Evolutionary conservation across 1,140 invertebrate genomes (phyloP).

Genomic region (Solenopsis fugax): DNA sequence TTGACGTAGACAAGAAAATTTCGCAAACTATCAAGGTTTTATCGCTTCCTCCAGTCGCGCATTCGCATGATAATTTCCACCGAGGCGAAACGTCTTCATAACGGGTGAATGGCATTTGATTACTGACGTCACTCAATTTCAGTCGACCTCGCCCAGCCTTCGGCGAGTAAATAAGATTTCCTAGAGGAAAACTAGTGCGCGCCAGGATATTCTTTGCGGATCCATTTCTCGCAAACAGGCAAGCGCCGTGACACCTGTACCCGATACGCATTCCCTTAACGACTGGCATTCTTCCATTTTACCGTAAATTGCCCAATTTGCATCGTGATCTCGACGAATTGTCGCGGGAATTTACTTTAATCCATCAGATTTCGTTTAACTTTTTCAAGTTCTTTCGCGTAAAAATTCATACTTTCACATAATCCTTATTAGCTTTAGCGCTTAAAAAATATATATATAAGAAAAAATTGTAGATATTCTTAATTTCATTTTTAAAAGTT

Average conservation of each 20-base stretch:
- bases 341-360: constrained; percentile 12
- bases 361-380: constrained; percentile 35
- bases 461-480: background rate
- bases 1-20: constrained; percentile 57
- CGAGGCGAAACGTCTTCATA: constrained; percentile 60
- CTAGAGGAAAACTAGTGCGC: constrained; percentile 51
- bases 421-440: background rate
- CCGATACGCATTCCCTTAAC: constrained; percentile 53
- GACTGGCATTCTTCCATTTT: constrained; percentile 39
- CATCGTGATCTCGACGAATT: constrained; percentile 47
- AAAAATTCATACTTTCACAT: background rate
- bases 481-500: background rate
- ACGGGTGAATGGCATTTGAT: constrained; percentile 64
- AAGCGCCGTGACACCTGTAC: constrained; percentile 38
- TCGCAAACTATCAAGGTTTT: constrained; percentile 55
- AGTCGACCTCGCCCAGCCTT: constrained; percentile 26
- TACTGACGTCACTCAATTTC: constrained; percentile 61
- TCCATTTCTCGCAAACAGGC: constrained; percentile 48
- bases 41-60: constrained; percentile 46
- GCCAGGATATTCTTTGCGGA: constrained; percentile 50
- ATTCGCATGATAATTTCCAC: constrained; percentile 61
- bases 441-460: background rate
- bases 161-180: constrained; percentile 54
- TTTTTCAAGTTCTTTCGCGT: background rate
- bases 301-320: constrained; percentile 56